These are phyloP conservation scores for Mesorhabditis belari DNA, from an alignment of 2,888 invertebrate genomes.

Conservation along the genomic window DNA sequence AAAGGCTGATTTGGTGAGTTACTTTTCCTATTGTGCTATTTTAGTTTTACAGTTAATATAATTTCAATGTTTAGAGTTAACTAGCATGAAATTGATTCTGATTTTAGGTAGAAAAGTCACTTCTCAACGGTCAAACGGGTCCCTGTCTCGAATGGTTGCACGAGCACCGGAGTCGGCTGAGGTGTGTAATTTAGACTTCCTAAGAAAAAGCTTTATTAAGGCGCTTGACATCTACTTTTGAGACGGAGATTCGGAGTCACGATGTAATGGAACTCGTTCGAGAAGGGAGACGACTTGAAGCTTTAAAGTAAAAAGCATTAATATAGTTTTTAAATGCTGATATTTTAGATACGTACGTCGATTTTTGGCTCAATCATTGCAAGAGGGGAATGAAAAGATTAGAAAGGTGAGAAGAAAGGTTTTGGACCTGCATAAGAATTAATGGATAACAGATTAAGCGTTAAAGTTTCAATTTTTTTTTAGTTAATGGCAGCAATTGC, in stretches of 20 bases:
- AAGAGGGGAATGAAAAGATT: background rate
- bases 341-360: background rate
- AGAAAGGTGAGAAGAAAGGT: too few relatives aligned
- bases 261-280: constrained; percentile 75
- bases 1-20: background rate
- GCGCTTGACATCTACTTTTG: background rate
- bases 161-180: constrained; percentile 52
- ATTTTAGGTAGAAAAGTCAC: constrained; percentile 19
- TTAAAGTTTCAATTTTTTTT: constrained; percentile 3
- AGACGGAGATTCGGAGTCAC: constrained; percentile 10
- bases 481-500: constrained; percentile 30
- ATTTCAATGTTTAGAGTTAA: too few relatives aligned
- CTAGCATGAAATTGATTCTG: background rate
- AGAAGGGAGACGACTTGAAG: constrained; percentile 75
- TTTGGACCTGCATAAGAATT: too few relatives aligned
- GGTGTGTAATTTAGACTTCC: background rate
- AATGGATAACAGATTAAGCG: too few relatives aligned
- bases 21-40: too few relatives aligned
- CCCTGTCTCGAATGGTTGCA: constrained; percentile 54
- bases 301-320: constrained; percentile 66
- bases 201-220: background rate
- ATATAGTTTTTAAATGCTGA: background rate
- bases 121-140: constrained; percentile 21
- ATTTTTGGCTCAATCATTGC: background rate
- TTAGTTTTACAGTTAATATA: too few relatives aligned